These are phyloP conservation scores for Parnassius apollo DNA, from an alignment of 2,888 invertebrate genomes.

Conservation along the genomic window DNA sequence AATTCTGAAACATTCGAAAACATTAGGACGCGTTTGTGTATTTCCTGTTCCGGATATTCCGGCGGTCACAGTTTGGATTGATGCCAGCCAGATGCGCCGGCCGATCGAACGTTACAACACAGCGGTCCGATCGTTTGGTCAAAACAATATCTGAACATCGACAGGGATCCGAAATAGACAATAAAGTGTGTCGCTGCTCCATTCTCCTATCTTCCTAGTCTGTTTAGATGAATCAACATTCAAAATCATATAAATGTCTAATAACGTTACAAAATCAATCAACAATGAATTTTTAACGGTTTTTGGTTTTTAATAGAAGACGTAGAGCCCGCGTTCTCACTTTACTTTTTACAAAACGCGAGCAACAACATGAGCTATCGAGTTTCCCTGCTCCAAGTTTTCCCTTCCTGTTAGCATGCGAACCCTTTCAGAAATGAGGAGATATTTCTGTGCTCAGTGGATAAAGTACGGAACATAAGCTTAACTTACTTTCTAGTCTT, in stretches of 20 bases:
- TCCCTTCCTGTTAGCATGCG: no score
- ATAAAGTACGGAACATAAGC: no score
- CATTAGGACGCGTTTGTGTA: conserved; percentile 13
- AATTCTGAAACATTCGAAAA: conserved; percentile 6
- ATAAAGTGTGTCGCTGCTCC: conserved; percentile 20
- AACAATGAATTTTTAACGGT: background rate
- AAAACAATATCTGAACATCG: conserved; percentile 22
- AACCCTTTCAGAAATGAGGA: no score
- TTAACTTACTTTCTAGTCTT: no score
- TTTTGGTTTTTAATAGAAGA: background rate
- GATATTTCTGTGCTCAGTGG: no score
- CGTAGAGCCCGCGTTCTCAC: no score
- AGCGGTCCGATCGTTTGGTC: conserved; percentile 11
- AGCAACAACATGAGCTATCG: no score
- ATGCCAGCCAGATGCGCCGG: conserved; percentile 20
- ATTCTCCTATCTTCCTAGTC: conserved; percentile 9
- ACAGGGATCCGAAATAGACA: conserved; percentile 22
- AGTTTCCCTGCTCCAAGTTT: no score
- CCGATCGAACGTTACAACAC: conserved; percentile 23
- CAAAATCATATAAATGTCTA: background rate
- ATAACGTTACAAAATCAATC: background rate
- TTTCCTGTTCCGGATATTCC: conserved; percentile 26
- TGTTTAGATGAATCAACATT: conserved; percentile 14
- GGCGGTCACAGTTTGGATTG: conserved; percentile 15
- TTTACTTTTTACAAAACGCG: no score